A percentile compares a stretch with the other conserved stretches of the same genome.
phyloP scores from a whole-genome alignment of 2,888 invertebrate species.

The Clusia tigrina region DNA sequence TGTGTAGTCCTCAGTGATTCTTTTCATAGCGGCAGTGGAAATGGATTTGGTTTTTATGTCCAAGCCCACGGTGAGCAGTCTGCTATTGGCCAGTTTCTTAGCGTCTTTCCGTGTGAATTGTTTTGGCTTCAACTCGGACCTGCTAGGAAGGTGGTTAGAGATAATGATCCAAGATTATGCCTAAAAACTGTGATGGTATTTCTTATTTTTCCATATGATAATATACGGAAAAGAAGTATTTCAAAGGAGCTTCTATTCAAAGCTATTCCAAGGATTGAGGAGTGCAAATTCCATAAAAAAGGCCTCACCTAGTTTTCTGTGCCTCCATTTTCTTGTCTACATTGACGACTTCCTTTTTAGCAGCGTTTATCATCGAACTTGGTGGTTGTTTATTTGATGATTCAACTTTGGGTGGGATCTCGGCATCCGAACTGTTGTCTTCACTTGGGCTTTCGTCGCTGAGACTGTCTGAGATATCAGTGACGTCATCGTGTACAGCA shows the following conservation, averaged over 20 bases:
- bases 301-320: no score
- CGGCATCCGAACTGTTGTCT: constrained; percentile 7
- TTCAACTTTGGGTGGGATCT: background rate
- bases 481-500: constrained; percentile 39
- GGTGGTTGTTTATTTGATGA: background rate
- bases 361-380: constrained; percentile 31
- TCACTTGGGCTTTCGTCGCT: constrained; percentile 38
- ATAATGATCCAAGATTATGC: background rate
- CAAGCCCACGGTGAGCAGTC: constrained; percentile 42
- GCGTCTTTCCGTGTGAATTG: constrained; percentile 46
- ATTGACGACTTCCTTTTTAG: no score
- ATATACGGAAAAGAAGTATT: no score
- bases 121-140: constrained; percentile 26
- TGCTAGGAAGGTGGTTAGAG: constrained; percentile 9
- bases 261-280: no score
- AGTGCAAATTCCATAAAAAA: no score
- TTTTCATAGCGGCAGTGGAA: constrained; percentile 38
- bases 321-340: no score
- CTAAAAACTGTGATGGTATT: no score
- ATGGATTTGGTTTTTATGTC: constrained; percentile 42
- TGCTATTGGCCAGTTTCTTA: constrained; percentile 40
- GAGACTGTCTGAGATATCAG: constrained; percentile 50
- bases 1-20: constrained; percentile 38
- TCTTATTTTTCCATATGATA: no score
- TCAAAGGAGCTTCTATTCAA: no score